Evolutionary conservation across 2,888 invertebrate genomes (phyloP).

Genomic region (Hoplodrina ambigua): DNA sequence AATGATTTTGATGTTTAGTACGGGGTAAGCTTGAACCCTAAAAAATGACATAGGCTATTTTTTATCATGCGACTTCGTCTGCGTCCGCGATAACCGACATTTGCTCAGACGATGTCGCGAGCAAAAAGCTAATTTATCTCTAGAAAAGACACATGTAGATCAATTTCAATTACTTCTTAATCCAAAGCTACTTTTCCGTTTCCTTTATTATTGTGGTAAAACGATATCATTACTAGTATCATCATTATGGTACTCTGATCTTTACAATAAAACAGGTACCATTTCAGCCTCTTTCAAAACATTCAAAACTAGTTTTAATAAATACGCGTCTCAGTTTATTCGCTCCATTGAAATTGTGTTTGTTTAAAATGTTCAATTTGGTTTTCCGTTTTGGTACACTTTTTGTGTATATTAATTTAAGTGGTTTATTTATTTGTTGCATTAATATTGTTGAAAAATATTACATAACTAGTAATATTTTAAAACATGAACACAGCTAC

Average conservation of each 20-base stretch:
- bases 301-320: conserved; percentile 25
- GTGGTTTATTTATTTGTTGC: not conserved
- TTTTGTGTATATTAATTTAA: conserved; percentile 23
- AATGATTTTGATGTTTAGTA: too few relatives aligned
- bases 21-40: too few relatives aligned
- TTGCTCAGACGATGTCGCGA: too few relatives aligned
- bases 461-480: too few relatives aligned
- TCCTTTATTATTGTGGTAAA: not conserved
- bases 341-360: conserved; percentile 62
- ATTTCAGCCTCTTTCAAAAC: conserved; percentile 5
- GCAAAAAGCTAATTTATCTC: too few relatives aligned
- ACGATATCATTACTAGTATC: not conserved
- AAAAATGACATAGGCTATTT: too few relatives aligned
- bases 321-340: conserved; percentile 57
- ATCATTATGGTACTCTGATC: not conserved
- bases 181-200: not conserved
- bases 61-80: too few relatives aligned
- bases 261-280: not conserved
- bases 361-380: conserved; percentile 62
- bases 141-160: too few relatives aligned
- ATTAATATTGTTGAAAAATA: too few relatives aligned
- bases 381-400: conserved; percentile 53
- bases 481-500: too few relatives aligned
- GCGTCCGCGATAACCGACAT: too few relatives aligned
- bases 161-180: too few relatives aligned